A percentile compares a stretch with the other conserved stretches of the same genome.
These are phyloP conservation scores for Ophioninae sp. DNA, from an alignment of 2,888 invertebrate species.

Conservation along the genomic window DNA sequence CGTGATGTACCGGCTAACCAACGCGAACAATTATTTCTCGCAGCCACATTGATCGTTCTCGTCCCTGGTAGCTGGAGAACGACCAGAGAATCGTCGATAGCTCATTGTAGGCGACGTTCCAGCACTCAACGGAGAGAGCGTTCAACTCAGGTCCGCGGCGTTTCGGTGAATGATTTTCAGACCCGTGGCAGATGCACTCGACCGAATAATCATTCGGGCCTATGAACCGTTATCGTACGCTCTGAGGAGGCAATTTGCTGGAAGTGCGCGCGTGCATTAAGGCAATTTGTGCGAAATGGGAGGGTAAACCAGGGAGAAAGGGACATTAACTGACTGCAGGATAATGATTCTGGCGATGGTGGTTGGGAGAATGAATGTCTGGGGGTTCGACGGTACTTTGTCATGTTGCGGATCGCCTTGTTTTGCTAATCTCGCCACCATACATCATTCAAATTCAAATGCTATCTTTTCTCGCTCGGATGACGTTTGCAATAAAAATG, in stretches of 20 bases:
- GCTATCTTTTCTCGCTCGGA: background rate
- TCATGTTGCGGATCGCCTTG: background rate
- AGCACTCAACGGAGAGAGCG: slow-evolving; percentile 12
- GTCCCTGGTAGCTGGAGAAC: background rate
- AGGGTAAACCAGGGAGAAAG: slow-evolving; percentile 40
- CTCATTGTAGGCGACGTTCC: slow-evolving; percentile 27
- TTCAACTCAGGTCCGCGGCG: slow-evolving; percentile 42
- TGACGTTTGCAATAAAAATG: background rate
- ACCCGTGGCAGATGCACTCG: slow-evolving; percentile 57
- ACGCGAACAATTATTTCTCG: background rate
- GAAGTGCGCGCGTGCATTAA: slow-evolving; percentile 60
- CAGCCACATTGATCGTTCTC: background rate
- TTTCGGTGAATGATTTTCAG: slow-evolving; percentile 54
- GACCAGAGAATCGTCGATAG: slow-evolving; percentile 24
- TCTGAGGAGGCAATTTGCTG: slow-evolving; percentile 60
- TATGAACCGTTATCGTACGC: slow-evolving; percentile 57
- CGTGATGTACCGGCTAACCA: background rate
- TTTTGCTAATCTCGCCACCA: background rate
- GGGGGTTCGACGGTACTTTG: slow-evolving; percentile 25
- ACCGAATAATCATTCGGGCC: slow-evolving; percentile 58
- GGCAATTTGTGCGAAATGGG: slow-evolving; percentile 57
- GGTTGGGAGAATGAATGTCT: slow-evolving; percentile 22
- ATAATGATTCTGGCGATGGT: slow-evolving; percentile 42
- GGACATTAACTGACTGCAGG: slow-evolving; percentile 47
- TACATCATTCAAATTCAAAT: background rate